Evolutionary conservation across 2,888 invertebrate genomes (phyloP).

Genomic region (Apodemia mormo): DNA sequence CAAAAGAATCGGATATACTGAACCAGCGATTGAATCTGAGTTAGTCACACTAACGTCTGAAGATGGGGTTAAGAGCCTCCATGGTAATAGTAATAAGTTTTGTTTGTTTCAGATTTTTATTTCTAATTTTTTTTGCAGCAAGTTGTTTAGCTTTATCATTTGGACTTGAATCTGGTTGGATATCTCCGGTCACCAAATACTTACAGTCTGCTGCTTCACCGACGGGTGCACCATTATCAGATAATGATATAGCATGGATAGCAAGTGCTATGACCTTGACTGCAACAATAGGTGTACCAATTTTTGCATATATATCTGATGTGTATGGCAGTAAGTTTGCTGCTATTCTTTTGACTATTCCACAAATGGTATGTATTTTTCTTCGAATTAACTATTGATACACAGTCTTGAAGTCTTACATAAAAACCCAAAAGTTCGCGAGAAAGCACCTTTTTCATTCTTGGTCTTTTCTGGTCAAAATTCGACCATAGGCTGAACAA

Average conservation of each 20-base stretch:
- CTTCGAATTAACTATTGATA: background rate
- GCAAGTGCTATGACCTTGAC: conserved; percentile 63
- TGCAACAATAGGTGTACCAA: conserved; percentile 50
- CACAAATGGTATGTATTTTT: conserved; percentile 56
- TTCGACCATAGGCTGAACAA: too few relatives aligned
- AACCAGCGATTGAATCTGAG: too few relatives aligned
- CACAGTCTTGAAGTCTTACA: too few relatives aligned
- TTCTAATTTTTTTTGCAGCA: conserved; percentile 44
- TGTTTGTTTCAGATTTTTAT: too few relatives aligned
- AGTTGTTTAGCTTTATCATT: conserved; percentile 55
- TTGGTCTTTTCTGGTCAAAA: too few relatives aligned
- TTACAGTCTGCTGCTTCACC: conserved; percentile 52
- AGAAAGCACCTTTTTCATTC: too few relatives aligned
- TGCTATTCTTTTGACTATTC: conserved; percentile 64
- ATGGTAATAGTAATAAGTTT: too few relatives aligned
- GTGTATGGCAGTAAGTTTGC: conserved; percentile 64
- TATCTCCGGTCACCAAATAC: conserved; percentile 57
- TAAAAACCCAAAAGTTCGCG: too few relatives aligned
- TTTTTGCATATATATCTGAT: conserved; percentile 66
- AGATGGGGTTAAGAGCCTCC: too few relatives aligned
- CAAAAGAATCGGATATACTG: too few relatives aligned
- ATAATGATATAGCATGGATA: conserved; percentile 63
- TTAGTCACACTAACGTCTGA: too few relatives aligned
- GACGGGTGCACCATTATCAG: conserved; percentile 53
- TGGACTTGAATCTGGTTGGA: conserved; percentile 62